phyloP scores from a whole-genome alignment of 2,888 invertebrate species.

The Endotricha flammealis region DNA sequence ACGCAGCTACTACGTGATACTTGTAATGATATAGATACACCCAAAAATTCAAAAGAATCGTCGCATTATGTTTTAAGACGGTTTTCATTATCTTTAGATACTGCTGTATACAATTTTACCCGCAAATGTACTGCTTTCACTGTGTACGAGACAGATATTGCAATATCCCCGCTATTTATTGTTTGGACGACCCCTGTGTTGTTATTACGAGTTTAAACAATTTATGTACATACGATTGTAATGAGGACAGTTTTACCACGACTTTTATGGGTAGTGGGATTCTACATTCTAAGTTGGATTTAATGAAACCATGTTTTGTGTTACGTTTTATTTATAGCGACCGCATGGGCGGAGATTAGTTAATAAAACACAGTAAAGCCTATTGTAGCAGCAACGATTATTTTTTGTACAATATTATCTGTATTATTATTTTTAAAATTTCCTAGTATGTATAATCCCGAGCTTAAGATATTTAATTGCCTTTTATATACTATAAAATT shows the following conservation, averaged over 20 bases:
- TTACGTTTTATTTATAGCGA: background rate
- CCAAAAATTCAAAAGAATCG: too few relatives aligned
- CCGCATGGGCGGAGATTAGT: background rate
- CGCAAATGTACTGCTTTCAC: conserved; percentile 37
- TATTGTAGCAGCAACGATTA: too few relatives aligned
- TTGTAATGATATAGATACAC: too few relatives aligned
- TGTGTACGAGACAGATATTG: conserved; percentile 62
- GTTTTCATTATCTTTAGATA: background rate
- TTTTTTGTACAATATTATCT: too few relatives aligned
- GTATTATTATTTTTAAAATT: too few relatives aligned
- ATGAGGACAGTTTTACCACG: background rate
- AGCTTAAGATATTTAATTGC: too few relatives aligned
- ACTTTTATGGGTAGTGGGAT: background rate
- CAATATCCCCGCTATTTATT: conserved; percentile 58
- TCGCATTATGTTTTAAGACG: too few relatives aligned
- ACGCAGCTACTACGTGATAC: too few relatives aligned
- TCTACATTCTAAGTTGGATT: background rate
- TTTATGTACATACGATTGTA: conserved; percentile 9
- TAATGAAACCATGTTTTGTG: background rate
- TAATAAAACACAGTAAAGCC: too few relatives aligned
- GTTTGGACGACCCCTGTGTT: conserved; percentile 47
- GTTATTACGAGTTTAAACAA: conserved; percentile 45
- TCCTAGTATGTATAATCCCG: too few relatives aligned
- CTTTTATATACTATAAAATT: too few relatives aligned
- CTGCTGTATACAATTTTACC: background rate